These are phyloP conservation scores for Paradoxurus hermaphroditus DNA, from an alignment of 2,113 vertebrate species.

Conservation along the genomic window DNA sequence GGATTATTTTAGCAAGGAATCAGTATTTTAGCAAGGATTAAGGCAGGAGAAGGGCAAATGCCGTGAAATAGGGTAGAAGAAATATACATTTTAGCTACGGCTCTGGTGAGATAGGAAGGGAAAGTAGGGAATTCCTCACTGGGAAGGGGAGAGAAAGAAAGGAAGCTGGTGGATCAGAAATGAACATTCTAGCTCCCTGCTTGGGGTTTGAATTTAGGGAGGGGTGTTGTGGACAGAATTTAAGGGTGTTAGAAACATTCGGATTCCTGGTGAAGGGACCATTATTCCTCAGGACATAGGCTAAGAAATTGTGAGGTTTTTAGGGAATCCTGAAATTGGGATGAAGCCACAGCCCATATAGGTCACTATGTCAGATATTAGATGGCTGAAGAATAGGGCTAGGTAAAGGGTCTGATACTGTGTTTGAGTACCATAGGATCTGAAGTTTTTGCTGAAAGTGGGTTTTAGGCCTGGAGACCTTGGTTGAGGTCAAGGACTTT, in stretches of 20 bases:
- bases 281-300: background rate
- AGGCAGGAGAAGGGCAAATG: background rate
- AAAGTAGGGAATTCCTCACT: background rate
- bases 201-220: background rate
- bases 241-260: background rate
- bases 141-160: background rate
- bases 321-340: background rate
- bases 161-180: background rate
- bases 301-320: background rate
- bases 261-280: background rate
- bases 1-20: background rate
- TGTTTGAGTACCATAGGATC: background rate
- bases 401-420: background rate
- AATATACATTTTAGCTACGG: background rate
- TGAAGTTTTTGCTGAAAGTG: background rate
- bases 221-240: background rate
- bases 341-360: background rate
- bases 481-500: background rate
- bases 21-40: background rate
- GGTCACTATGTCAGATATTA: background rate
- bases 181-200: background rate
- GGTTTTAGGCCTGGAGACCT: background rate
- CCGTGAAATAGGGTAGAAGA: background rate
- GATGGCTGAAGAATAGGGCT: background rate
- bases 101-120: background rate